These are phyloP conservation scores for Corythoichthys haematopterus DNA, from an alignment of 2,113 vertebrate species.

Conservation along the genomic window DNA sequence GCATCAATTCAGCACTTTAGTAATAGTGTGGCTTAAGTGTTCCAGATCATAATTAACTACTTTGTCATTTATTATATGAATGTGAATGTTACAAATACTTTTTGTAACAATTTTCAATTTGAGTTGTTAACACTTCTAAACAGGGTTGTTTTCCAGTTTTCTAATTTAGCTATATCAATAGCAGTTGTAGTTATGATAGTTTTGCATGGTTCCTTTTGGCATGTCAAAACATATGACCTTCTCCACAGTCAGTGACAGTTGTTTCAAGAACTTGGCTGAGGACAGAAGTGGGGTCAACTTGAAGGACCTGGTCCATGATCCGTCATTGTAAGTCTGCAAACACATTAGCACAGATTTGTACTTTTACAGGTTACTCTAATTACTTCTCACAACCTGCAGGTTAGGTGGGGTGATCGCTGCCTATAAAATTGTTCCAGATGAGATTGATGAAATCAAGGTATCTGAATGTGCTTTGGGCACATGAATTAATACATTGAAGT, in stretches of 20 bases:
- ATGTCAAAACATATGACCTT: constrained; percentile 9
- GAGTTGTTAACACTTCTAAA: no score
- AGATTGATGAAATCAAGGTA: constrained; percentile 99
- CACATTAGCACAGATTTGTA: background rate
- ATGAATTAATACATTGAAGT: no score
- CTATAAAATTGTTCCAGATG: constrained; percentile 98
- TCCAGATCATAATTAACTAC: no score
- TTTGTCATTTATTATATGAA: no score
- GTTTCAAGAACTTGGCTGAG: constrained; percentile 95
- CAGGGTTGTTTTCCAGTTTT: no score
- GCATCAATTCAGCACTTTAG: no score
- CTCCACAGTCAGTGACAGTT: constrained; percentile 95
- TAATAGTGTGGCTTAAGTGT: no score
- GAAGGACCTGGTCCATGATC: constrained; percentile 97
- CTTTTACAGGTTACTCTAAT: constrained; percentile 45
- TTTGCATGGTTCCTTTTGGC: background rate
- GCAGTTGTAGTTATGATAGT: background rate
- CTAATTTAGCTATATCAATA: background rate
- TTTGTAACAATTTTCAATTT: no score
- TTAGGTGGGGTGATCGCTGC: constrained; percentile 92
- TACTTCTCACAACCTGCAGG: constrained; percentile 70
- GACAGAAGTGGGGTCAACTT: constrained; percentile 98
- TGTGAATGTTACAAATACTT: no score
- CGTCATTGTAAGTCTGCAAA: constrained; percentile 87
- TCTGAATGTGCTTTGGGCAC: background rate